Percentiles rank a stretch among this genome's conserved stretches.
phyloP scores from a whole-genome alignment of 2,113 vertebrate genomes.

The Rhagologus leucostigma region DNA sequence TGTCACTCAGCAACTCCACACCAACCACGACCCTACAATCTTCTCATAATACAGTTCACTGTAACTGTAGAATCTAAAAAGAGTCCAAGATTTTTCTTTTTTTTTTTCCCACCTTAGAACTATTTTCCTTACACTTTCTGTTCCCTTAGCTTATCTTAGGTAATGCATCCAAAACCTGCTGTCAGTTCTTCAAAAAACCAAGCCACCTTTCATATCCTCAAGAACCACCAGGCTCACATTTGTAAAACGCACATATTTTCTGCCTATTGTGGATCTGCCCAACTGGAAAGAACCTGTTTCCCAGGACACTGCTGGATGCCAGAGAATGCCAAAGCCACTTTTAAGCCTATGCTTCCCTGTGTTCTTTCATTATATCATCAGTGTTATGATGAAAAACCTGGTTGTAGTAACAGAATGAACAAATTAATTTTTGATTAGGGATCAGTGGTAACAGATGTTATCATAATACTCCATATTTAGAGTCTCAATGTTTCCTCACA shows the following conservation, averaged over 20 bases:
- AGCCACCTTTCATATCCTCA: not conserved
- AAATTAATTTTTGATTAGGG: not conserved
- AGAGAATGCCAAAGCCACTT: not conserved
- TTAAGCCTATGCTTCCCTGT: not conserved
- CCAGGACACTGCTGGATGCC: not conserved
- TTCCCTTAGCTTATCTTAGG: not conserved
- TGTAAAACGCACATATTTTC: not conserved
- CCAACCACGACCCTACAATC: rapidly evolving
- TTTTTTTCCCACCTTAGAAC: not conserved
- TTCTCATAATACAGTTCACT: not conserved
- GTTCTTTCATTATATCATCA: not conserved
- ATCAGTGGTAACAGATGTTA: not conserved
- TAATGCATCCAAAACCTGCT: not conserved
- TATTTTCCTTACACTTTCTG: not conserved
- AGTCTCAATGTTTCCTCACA: not conserved
- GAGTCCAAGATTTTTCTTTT: not conserved
- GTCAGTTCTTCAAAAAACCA: not conserved
- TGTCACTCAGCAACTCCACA: not conserved
- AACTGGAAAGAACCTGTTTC: not conserved
- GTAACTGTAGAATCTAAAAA: not conserved
- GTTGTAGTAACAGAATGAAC: not conserved
- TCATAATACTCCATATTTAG: not conserved
- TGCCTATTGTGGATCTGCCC: not conserved
- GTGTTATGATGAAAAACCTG: not conserved
- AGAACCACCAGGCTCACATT: not conserved